Evolutionary conservation across 2,797 vertebrate species (phyloP).

Genomic region (Gymnothorax javanicus): DNA sequence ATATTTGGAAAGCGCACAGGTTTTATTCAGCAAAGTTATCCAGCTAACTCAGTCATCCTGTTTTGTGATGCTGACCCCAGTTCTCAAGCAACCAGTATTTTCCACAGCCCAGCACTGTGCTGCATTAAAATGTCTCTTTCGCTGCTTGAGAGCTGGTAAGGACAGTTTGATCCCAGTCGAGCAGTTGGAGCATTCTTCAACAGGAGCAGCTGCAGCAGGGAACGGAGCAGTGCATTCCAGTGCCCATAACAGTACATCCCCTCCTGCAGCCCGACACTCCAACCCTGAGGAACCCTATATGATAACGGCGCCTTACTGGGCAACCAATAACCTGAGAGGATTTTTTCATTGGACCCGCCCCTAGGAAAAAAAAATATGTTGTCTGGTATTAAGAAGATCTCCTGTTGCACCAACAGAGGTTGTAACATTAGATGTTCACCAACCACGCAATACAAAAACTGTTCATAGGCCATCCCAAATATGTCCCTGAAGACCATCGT

Average conservation of each 20-base stretch:
- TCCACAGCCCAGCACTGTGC: neutral
- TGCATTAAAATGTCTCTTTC: conserved; percentile 9
- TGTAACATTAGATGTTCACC: neutral
- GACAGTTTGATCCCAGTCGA: conserved; percentile 24
- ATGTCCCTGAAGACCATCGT: neutral
- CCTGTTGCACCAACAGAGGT: neutral
- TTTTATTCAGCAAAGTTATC: no score
- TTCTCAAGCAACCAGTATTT: neutral
- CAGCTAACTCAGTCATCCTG: no score
- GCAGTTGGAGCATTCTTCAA: conserved; percentile 12
- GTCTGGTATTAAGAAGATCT: neutral
- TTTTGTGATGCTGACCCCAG: neutral
- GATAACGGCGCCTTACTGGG: neutral
- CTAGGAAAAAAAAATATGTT: neutral
- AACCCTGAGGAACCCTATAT: neutral
- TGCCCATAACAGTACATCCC: neutral
- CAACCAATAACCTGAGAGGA: neutral
- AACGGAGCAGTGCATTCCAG: conserved; percentile 23
- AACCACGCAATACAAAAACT: neutral
- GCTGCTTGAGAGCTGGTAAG: conserved; percentile 21
- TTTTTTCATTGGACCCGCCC: neutral
- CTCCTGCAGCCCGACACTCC: neutral
- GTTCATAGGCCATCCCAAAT: neutral
- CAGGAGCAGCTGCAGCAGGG: conserved; percentile 24
- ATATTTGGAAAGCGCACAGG: no score